Conservation (phyloP, 2,888 invertebrate genomes). For the Cylloceria caligata region DNA sequence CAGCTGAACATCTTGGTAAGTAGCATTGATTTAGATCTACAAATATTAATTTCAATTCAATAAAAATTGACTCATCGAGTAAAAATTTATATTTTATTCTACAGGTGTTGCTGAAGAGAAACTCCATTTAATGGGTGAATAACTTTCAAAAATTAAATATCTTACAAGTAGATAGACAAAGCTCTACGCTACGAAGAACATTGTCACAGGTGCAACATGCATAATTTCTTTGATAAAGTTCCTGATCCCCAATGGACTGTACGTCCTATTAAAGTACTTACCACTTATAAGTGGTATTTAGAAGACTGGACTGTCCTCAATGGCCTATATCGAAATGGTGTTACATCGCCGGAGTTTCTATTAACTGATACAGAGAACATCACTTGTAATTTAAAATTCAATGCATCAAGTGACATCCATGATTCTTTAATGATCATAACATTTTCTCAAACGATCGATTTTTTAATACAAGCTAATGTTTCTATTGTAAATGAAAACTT, state of each 20-base stretch:
- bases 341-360: background rate
- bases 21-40: no score
- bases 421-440: background rate
- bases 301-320: slow-evolving; percentile 28
- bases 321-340: background rate
- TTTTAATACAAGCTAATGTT: background rate
- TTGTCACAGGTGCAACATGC: background rate
- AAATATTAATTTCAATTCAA: no score
- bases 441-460: background rate
- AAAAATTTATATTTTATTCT: no score
- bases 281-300: slow-evolving; percentile 24
- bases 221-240: background rate
- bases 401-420: background rate
- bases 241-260: background rate
- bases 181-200: no score
- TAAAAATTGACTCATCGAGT: no score
- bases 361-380: no score
- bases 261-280: background rate
- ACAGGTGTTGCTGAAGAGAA: no score
- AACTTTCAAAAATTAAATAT: no score
- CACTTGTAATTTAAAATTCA: background rate
- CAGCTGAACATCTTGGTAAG: no score
- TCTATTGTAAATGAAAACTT: slow-evolving; percentile 1
- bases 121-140: no score
- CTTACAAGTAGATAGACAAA: no score